Evolutionary conservation across 35 echinoderm and acorn worm genomes (phyloP).

Genomic region (Heliocidaris tuberculata): DNA sequence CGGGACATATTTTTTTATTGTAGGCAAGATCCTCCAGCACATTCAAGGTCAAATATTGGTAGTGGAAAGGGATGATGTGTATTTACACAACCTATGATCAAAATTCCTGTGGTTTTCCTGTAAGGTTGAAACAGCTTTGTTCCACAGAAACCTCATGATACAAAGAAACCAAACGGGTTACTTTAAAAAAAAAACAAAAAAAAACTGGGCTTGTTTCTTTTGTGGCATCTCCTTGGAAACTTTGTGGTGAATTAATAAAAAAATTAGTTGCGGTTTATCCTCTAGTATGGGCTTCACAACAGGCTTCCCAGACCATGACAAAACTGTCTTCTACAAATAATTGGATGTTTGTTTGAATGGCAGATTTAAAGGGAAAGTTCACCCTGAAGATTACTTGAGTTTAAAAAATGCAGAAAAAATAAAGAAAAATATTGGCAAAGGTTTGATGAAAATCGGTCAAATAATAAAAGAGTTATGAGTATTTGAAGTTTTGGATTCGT

Average conservation of each 20-base stretch:
- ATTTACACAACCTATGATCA: background rate
- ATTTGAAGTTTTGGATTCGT: too few relatives aligned
- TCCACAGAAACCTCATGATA: background rate
- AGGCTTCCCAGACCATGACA: background rate
- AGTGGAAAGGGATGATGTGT: background rate
- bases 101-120: slow-evolving; percentile 10
- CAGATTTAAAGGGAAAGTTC: background rate
- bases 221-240: background rate
- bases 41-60: background rate
- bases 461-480: too few relatives aligned
- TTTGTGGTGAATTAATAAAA: background rate
- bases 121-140: background rate
- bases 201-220: background rate
- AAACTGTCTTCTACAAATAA: background rate
- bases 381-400: too few relatives aligned
- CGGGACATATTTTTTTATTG: background rate
- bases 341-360: background rate
- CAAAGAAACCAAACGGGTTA: background rate
- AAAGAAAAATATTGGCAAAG: too few relatives aligned
- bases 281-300: background rate
- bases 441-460: too few relatives aligned
- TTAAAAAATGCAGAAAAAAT: too few relatives aligned
- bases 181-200: too few relatives aligned
- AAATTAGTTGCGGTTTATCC: background rate
- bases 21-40: background rate